A percentile compares a stretch with the other conserved stretches of the same genome.
Evolutionary conservation across 2,113 vertebrate species (phyloP).

Genomic region (Anolis sagrei): DNA sequence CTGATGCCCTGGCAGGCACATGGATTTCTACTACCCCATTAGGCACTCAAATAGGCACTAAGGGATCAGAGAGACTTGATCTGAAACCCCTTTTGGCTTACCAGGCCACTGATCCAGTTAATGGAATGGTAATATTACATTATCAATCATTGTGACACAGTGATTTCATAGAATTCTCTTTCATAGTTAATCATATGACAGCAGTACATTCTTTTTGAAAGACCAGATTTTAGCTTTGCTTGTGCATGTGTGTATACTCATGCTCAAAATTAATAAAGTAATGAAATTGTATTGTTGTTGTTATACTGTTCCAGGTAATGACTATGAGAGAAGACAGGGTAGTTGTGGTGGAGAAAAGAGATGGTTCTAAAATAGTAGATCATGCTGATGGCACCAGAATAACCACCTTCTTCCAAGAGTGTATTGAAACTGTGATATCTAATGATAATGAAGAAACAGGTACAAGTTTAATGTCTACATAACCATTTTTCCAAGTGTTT

Average conservation of each 20-base stretch:
- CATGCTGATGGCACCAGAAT: conserved; percentile 94
- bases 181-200: conserved; percentile 2
- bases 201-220: conserved; percentile 16
- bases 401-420: conserved; percentile 81
- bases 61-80: conserved; percentile 70
- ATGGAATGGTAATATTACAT: conserved; percentile 75
- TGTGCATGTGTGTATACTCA: background rate
- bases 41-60: conserved; percentile 83
- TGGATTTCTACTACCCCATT: conserved; percentile 90
- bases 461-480: conserved; percentile 11
- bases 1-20: conserved; percentile 63
- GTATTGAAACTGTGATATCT: conserved; percentile 40
- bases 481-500: background rate
- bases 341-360: conserved; percentile 76
- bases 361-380: conserved; percentile 83
- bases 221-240: background rate
- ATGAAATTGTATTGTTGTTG: background rate
- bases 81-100: conserved; percentile 74
- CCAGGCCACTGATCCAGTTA: conserved; percentile 84
- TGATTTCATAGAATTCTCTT: background rate
- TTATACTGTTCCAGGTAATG: conserved; percentile 80
- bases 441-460: conserved; percentile 53
- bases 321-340: conserved; percentile 88
- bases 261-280: background rate
- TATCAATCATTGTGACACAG: background rate